Conservation (phyloP, 2,888 invertebrate genomes). For the Ptilodon capucinus region DNA sequence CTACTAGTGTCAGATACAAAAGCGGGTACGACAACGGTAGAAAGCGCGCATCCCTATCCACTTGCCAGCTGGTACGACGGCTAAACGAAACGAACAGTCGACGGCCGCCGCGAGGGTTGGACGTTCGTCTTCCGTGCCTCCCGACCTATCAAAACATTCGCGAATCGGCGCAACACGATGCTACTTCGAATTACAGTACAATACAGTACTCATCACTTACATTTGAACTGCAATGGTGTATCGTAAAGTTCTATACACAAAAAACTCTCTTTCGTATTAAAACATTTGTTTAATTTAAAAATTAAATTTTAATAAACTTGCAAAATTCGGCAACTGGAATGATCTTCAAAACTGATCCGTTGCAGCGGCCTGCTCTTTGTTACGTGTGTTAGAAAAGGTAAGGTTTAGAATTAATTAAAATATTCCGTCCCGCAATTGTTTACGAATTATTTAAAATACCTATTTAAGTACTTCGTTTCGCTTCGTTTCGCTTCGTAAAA, state of each 20-base stretch:
- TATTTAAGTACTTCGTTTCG: too few relatives aligned
- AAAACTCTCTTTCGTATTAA: conserved; percentile 6
- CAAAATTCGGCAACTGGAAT: conserved; percentile 36
- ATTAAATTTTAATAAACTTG: conserved; percentile 42
- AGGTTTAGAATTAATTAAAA: conserved; percentile 40
- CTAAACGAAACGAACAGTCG: conserved; percentile 28
- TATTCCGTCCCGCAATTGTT: conserved; percentile 9
- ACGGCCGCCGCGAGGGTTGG: conserved; percentile 22
- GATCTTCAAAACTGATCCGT: conserved; percentile 39
- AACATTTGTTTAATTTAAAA: conserved; percentile 28
- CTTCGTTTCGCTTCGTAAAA: too few relatives aligned
- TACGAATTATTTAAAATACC: conserved; percentile 2
- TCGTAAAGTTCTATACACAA: not conserved
- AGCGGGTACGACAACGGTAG: conserved; percentile 13
- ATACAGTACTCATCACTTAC: not conserved
- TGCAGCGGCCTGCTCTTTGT: conserved; percentile 28
- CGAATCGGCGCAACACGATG: conserved; percentile 11
- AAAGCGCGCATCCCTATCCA: conserved; percentile 44
- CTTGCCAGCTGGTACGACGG: conserved; percentile 11
- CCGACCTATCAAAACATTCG: conserved; percentile 1
- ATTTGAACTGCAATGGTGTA: not conserved
- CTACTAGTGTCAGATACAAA: conserved; percentile 11
- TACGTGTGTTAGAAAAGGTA: conserved; percentile 39
- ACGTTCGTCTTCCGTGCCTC: conserved; percentile 6
- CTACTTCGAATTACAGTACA: not conserved